Evolutionary conservation across 2,113 vertebrate genomes (phyloP).

Genomic region (Corythaeola cristata): DNA sequence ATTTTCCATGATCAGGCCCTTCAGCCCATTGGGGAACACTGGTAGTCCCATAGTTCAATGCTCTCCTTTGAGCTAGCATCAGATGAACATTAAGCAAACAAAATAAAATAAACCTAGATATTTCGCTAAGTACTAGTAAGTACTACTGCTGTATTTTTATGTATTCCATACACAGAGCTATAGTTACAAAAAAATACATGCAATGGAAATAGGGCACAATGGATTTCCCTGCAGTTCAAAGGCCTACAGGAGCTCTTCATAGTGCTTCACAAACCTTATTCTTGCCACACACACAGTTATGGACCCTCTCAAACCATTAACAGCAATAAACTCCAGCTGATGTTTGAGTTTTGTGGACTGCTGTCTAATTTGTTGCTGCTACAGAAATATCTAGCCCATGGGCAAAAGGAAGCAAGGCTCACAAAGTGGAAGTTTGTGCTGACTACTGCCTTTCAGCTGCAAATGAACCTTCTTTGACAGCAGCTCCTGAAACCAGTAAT

Average conservation of each 20-base stretch:
- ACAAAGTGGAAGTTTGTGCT: background rate
- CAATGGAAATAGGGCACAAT: background rate
- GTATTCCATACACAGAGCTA: background rate
- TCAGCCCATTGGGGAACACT: background rate
- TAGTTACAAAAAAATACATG: background rate
- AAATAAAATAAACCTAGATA: background rate
- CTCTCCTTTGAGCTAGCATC: background rate
- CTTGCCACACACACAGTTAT: background rate
- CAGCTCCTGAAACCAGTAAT: background rate
- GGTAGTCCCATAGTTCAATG: background rate
- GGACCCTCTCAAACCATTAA: background rate
- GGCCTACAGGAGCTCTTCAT: background rate
- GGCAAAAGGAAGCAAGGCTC: background rate
- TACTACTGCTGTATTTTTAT: background rate
- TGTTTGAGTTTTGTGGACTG: background rate
- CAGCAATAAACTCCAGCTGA: background rate
- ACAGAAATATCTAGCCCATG: background rate
- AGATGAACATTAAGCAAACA: background rate
- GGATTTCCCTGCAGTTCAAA: background rate
- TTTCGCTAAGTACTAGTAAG: background rate
- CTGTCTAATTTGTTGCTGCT: background rate
- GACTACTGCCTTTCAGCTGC: background rate
- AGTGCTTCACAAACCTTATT: background rate
- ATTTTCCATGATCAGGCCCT: background rate
- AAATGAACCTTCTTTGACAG: background rate